Conservation (phyloP, 2,888 invertebrate species). For the Frankliniella intonsa region DNA sequence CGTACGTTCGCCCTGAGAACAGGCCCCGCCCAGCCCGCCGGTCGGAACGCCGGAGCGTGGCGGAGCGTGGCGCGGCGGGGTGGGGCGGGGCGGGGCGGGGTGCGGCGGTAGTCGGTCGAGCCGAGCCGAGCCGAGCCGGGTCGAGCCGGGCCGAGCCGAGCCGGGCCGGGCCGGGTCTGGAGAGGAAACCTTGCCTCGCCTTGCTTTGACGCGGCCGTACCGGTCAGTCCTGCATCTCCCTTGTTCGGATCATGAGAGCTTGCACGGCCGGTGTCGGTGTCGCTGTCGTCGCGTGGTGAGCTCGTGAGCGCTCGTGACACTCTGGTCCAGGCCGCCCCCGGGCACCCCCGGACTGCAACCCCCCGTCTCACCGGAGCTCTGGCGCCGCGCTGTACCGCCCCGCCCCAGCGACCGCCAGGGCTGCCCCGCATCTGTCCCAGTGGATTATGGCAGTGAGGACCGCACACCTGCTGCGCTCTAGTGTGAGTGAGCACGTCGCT, state of each 20-base stretch:
- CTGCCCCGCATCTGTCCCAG: too few relatives aligned
- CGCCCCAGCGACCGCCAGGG: too few relatives aligned
- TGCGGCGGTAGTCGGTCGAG: too few relatives aligned
- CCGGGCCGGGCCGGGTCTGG: too few relatives aligned
- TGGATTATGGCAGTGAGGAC: conserved; percentile 9
- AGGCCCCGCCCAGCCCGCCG: too few relatives aligned
- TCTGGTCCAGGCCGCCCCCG: not conserved
- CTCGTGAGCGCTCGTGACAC: not conserved
- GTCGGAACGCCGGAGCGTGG: not conserved
- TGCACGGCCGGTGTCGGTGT: not conserved
- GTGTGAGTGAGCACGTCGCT: not conserved
- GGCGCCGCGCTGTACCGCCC: not conserved
- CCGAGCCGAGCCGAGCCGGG: too few relatives aligned
- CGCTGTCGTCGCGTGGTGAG: not conserved
- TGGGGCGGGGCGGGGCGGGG: not conserved
- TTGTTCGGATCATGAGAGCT: conserved; percentile 27
- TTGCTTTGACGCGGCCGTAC: not conserved
- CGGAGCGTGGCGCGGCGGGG: not conserved
- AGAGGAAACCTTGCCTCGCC: too few relatives aligned
- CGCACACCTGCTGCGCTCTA: not conserved
- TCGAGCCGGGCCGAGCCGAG: too few relatives aligned
- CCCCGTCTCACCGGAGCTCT: not conserved
- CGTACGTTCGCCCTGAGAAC: too few relatives aligned
- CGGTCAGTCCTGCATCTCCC: conserved; percentile 1
- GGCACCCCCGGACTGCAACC: not conserved